Evolutionary conservation across 2,888 invertebrate genomes (phyloP).

Genomic region (Catocala fraxini): DNA sequence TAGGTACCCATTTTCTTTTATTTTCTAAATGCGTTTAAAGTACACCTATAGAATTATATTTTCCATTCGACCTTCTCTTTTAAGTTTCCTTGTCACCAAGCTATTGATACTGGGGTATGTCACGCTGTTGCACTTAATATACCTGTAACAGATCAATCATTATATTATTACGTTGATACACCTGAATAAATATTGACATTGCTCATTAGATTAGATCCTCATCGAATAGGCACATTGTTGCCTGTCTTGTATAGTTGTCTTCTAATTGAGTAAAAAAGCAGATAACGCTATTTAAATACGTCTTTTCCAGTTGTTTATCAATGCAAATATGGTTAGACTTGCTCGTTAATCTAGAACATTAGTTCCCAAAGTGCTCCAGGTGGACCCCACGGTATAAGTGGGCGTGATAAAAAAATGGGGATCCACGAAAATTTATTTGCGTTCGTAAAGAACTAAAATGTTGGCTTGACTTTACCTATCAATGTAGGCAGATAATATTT

Average conservation of each 20-base stretch:
- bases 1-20: no score
- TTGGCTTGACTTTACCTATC: no score
- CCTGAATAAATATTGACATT: conserved; percentile 12
- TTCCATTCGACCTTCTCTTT: conserved; percentile 1
- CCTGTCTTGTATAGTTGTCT: not conserved
- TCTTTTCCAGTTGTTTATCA: no score
- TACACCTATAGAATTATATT: conserved; percentile 5
- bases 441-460: no score
- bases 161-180: conserved; percentile 3
- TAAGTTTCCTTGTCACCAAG: not conserved
- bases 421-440: no score
- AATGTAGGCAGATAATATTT: no score
- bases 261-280: not conserved
- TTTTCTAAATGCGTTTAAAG: not conserved
- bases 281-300: not conserved
- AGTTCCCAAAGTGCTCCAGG: no score
- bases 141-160: not conserved
- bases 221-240: not conserved
- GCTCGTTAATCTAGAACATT: no score
- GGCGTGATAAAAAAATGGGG: no score
- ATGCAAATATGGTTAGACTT: no score
- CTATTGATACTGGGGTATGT: not conserved
- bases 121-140: not conserved
- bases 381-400: no score
- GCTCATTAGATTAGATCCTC: conserved; percentile 1